These are phyloP conservation scores for Clanis bilineata DNA, from an alignment of 2,888 invertebrate genomes.

Conservation along the genomic window DNA sequence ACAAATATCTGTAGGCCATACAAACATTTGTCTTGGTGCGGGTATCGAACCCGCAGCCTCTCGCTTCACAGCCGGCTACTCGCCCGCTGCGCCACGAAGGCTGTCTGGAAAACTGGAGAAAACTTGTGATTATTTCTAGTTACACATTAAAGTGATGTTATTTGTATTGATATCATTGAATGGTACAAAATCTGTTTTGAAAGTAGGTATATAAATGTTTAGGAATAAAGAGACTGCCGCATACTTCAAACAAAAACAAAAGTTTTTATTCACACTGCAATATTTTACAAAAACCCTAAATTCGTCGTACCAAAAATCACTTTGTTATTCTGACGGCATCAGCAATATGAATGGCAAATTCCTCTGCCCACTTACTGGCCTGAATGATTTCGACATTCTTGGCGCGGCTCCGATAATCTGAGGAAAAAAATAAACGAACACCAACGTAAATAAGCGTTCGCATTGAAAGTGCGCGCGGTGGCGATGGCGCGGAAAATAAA, in stretches of 20 bases:
- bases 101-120: background rate
- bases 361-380: conserved; percentile 79
- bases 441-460: conserved; percentile 70
- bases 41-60: no score
- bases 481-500: conserved; percentile 68
- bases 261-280: conserved; percentile 9
- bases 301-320: conserved; percentile 12
- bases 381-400: conserved; percentile 82
- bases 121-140: background rate
- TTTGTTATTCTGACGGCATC: conserved; percentile 49
- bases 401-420: conserved; percentile 77
- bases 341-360: conserved; percentile 78
- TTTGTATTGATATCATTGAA: background rate
- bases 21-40: no score
- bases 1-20: no score
- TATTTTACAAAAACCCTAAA: conserved; percentile 13
- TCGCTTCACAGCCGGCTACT: no score
- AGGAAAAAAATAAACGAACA: conserved; percentile 73
- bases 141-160: background rate
- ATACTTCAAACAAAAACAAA: background rate
- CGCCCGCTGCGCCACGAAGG: no score
- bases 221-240: background rate
- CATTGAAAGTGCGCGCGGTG: conserved; percentile 56
- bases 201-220: background rate
- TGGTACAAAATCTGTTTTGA: background rate